Conservation (phyloP, 2,888 invertebrate species). For the Leistus spinibarbis region DNA sequence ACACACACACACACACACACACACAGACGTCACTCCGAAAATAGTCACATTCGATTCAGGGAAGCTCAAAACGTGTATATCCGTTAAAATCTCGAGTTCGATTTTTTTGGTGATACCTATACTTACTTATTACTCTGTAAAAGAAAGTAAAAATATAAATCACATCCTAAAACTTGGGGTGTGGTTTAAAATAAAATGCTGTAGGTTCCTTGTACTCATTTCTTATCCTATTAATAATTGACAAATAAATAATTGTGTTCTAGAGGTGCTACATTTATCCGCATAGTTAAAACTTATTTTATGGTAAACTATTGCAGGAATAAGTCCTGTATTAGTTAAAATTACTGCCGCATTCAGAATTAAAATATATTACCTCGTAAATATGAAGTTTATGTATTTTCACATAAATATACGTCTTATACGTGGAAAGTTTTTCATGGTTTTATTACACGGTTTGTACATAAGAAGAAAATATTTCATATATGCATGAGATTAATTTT, state of each 20-base stretch:
- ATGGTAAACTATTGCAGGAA: neutral
- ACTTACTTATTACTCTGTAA: too few relatives aligned
- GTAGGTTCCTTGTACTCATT: neutral
- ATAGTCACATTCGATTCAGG: too few relatives aligned
- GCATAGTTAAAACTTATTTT: neutral
- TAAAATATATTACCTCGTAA: neutral
- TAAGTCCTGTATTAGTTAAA: neutral
- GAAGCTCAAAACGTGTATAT: too few relatives aligned
- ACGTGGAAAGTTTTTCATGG: neutral
- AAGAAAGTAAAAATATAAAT: too few relatives aligned
- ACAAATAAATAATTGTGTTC: neutral
- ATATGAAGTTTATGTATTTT: neutral
- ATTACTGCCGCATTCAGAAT: neutral
- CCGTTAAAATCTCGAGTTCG: too few relatives aligned
- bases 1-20: too few relatives aligned
- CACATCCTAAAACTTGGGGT: too few relatives aligned
- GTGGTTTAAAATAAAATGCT: too few relatives aligned
- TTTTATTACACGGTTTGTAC: neutral
- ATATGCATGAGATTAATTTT: neutral
- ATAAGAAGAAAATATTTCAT: too few relatives aligned
- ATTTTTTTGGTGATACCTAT: too few relatives aligned
- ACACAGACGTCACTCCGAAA: too few relatives aligned
- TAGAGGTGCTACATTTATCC: neutral
- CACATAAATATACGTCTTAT: neutral
- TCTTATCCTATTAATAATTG: neutral